Conservation (phyloP, 1,140 invertebrate genomes). For the Oedothorax gibbosus region DNA sequence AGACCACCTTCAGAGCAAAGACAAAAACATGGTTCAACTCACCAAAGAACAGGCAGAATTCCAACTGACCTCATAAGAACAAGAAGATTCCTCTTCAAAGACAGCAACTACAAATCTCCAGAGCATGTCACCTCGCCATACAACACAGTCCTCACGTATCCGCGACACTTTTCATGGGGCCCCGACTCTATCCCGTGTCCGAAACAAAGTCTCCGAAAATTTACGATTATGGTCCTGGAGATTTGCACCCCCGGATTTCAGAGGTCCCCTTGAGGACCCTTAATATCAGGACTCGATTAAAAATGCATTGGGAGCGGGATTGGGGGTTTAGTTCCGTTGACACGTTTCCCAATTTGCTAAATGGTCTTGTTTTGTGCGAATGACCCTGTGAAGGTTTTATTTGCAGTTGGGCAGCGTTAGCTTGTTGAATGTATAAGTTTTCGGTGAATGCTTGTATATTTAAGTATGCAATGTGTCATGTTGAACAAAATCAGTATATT, state of each 20-base stretch:
- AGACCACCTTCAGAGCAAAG: too few species aligned
- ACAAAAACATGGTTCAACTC: too few species aligned
- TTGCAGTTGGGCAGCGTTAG: too few species aligned
- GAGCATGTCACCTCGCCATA: conserved; percentile 11
- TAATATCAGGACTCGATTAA: conserved; percentile 21
- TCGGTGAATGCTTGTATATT: too few species aligned
- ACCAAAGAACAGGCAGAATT: too few species aligned
- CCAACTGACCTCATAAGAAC: too few species aligned
- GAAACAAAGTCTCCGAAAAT: not conserved
- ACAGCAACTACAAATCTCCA: not conserved
- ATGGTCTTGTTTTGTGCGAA: too few species aligned
- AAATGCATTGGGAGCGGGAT: conserved; percentile 18
- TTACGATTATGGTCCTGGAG: conserved; percentile 42
- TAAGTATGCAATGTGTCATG: too few species aligned
- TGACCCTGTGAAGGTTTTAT: too few species aligned
- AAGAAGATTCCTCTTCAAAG: too few species aligned
- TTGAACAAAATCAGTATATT: too few species aligned
- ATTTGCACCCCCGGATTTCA: not conserved
- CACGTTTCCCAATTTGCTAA: conserved; percentile 20
- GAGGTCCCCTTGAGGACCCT: not conserved
- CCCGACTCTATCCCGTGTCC: conserved; percentile 10
- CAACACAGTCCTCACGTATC: conserved; percentile 21
- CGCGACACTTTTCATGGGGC: conserved; percentile 43
- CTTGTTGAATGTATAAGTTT: too few species aligned
- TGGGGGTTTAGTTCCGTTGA: conserved; percentile 10